Base-by-base conservation (phyloP, 2,888 invertebrate genomes). In the Drosophila cognata region DNA sequence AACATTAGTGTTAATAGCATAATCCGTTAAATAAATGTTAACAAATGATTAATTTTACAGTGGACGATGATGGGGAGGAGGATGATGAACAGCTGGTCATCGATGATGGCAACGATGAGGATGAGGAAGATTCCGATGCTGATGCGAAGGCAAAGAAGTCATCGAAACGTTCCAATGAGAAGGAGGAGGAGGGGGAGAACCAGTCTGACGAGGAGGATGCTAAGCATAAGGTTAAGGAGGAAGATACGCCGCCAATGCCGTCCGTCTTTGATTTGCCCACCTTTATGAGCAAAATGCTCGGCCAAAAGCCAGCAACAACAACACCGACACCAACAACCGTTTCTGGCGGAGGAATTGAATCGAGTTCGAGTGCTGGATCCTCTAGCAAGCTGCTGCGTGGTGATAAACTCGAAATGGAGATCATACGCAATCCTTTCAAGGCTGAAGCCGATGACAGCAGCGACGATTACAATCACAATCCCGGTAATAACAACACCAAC, bases 11-110 rank as follows among this genome's bases (percentile, higher is more conserved):
- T 21, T 8, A 16, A 46, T 25, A 46, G 21, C 46, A 46, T 21
- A 10, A 36, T 8, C 21, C 35, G 13, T 2, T 8, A 31, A 41
- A 8, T 2, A 25, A 46, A 25, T 46, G 46, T 46, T 46, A 46
- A 16, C 16, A 25, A 25, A 25, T 16, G 1, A 21, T 46, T 16
- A 1, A 25, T 25, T 25, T 16, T 66, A 6, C 58, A 92, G 95
- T 94, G 63, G 94, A 94, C 80, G 95, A 94, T 62, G 95, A 95
- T 85, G 84, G 66, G 2, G 95, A 95, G 68, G 93, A 93, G 48
- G 84, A 79, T 77, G 94, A 94, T 67, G 94, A 94, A 91, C 92
- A 92, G 73, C 77, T 92, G 72, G 88, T 93, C 62, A 86, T 93
- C 57, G 91, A 92, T 74, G 91, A 93, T 79, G 92, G 91, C 65